These are phyloP conservation scores for Apostichopus leukothele DNA, from an alignment of 53 echinoderm and acorn worm species.

Conservation along the genomic window DNA sequence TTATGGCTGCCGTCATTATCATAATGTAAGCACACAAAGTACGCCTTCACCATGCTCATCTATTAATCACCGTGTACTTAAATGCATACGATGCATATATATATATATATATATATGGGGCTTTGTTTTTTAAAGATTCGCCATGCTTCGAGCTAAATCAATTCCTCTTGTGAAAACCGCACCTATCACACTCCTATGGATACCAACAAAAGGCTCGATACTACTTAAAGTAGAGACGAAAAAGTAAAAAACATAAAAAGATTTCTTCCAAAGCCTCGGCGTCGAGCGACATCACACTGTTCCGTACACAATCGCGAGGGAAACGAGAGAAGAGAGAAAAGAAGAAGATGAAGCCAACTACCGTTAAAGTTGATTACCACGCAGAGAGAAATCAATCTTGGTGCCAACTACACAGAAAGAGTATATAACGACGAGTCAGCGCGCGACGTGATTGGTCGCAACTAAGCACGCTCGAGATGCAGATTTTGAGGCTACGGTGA, in stretches of 20 bases:
- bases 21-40: too few relatives aligned
- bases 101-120: not conserved
- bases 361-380: constrained; percentile 48
- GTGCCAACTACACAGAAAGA: constrained; percentile 21
- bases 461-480: constrained; percentile 29
- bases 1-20: too few relatives aligned
- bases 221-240: not conserved
- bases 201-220: constrained; percentile 24
- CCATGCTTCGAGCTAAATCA: constrained; percentile 25
- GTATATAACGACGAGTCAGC: not conserved
- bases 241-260: not conserved
- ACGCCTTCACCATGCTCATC: too few relatives aligned
- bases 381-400: constrained; percentile 29
- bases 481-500: not conserved
- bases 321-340: too few relatives aligned
- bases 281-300: constrained; percentile 24
- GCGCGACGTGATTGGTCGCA: constrained; percentile 8
- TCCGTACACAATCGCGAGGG: not conserved
- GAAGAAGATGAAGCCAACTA: not conserved
- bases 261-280: not conserved
- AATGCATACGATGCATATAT: too few relatives aligned
- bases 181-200: constrained; percentile 30
- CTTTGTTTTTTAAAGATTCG: not conserved
- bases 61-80: too few relatives aligned
- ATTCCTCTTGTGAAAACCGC: constrained; percentile 27